Conservation (phyloP, 2,797 vertebrate species). For the Pangasius krempfi region DNA sequence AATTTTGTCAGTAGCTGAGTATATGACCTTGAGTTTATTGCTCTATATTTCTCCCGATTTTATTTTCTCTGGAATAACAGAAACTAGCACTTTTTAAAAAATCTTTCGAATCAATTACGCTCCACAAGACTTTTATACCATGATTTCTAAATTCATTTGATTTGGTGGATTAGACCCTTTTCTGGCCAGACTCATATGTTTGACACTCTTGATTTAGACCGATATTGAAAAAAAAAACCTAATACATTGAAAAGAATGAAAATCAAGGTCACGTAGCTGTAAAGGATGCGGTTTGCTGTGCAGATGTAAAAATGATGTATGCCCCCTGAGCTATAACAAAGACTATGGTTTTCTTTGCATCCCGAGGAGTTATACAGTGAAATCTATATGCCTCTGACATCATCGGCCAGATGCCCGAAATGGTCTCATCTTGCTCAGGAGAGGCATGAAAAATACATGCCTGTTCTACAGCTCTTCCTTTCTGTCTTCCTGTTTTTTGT, state of each 20-base stretch:
- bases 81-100: not conserved
- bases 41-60: not conserved
- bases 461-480: not conserved
- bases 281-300: not conserved
- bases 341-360: not conserved
- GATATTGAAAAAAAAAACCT: not conserved
- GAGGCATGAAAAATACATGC: conserved; percentile 30
- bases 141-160: not conserved
- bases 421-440: conserved; percentile 18
- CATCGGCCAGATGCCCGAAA: conserved; percentile 25
- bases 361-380: conserved; percentile 37
- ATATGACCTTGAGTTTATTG: not conserved
- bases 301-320: not conserved
- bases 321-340: not conserved
- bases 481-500: not conserved
- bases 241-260: conserved; percentile 20
- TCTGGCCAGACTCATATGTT: not conserved
- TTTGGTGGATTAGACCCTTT: not conserved
- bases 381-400: conserved; percentile 33
- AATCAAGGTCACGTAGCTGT: not conserved
- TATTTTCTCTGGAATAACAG: not conserved
- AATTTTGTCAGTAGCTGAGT: not conserved
- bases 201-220: not conserved
- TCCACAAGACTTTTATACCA: not conserved
- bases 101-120: not conserved